A percentile compares a stretch with the other conserved stretches of the same genome.
These are phyloP conservation scores for Hirtodrosophila confusa DNA, from an alignment of 2,888 invertebrate genomes.

Conservation along the genomic window DNA sequence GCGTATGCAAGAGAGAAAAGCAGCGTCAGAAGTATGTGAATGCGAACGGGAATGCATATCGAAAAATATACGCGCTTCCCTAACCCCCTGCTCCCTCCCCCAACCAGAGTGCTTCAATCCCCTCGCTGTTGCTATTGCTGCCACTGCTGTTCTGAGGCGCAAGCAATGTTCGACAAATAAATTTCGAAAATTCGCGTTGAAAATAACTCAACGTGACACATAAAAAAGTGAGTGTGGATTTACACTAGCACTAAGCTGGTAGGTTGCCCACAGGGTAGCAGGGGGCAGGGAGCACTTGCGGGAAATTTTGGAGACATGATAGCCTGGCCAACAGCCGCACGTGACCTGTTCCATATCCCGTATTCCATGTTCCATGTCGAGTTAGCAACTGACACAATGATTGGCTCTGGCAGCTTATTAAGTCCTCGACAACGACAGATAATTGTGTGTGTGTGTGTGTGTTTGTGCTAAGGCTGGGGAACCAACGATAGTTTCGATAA, in stretches of 20 bases:
- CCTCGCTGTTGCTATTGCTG: background rate
- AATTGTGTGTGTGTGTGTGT: background rate
- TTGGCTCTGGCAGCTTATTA: conserved; percentile 35
- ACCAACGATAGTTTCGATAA: too few relatives aligned
- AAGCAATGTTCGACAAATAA: conserved; percentile 66
- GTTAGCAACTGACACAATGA: conserved; percentile 35
- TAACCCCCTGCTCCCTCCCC: background rate
- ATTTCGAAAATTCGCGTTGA: conserved; percentile 70
- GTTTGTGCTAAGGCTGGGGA: too few relatives aligned
- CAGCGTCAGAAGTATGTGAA: conserved; percentile 57
- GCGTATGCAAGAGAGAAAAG: conserved; percentile 27
- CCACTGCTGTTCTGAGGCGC: conserved; percentile 30
- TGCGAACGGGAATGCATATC: conserved; percentile 54
- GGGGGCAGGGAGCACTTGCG: too few relatives aligned
- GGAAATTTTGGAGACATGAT: conserved; percentile 33
- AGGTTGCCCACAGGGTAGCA: background rate
- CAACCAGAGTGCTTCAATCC: background rate
- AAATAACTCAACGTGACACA: conserved; percentile 72
- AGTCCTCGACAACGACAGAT: conserved; percentile 15
- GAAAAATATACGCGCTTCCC: conserved; percentile 27
- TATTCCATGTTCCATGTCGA: conserved; percentile 13
- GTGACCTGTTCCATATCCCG: conserved; percentile 31
- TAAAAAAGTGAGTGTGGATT: conserved; percentile 44
- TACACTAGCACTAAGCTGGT: conserved; percentile 11
- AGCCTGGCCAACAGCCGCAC: conserved; percentile 34